A percentile compares a stretch with the other conserved stretches of the same genome.
These are phyloP conservation scores for Drosophila neotestacea DNA, from an alignment of 2,888 invertebrate species.

Conservation along the genomic window DNA sequence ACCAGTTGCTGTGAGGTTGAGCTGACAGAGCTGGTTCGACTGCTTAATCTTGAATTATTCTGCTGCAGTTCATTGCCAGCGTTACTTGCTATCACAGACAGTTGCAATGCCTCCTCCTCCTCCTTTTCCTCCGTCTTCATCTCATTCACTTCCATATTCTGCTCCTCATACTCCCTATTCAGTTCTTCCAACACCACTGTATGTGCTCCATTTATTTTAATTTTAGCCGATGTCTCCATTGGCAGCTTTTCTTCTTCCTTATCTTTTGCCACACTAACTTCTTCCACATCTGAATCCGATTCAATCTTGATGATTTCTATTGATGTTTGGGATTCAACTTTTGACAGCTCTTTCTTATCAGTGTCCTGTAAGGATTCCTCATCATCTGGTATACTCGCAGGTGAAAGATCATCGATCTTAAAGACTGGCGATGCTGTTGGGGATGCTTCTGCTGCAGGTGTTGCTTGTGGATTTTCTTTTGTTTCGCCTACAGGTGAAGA, in stretches of 20 bases:
- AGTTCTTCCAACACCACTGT: conserved; percentile 2
- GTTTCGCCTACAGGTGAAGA: background rate
- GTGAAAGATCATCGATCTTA: conserved; percentile 42
- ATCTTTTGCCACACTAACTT: background rate
- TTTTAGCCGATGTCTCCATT: conserved; percentile 13
- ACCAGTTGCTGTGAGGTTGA: conserved; percentile 83
- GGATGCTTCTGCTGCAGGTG: conserved; percentile 1
- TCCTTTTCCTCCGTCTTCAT: conserved; percentile 9
- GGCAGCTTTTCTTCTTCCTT: conserved; percentile 10
- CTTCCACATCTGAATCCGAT: conserved; percentile 37
- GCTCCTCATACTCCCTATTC: background rate
- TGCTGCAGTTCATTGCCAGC: conserved; percentile 18
- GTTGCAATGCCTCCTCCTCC: conserved; percentile 25
- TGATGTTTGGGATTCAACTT: conserved; percentile 13
- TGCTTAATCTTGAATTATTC: conserved; percentile 27
- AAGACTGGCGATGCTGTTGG: conserved; percentile 20
- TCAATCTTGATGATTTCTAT: conserved; percentile 53
- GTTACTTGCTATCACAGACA: conserved; percentile 58
- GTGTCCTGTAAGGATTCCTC: conserved; percentile 38
- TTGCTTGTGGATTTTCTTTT: background rate
- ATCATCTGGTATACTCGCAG: conserved; percentile 40
- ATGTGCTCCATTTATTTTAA: conserved; percentile 52
- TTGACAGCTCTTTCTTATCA: conserved; percentile 12
- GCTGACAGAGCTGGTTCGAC: conserved; percentile 70
- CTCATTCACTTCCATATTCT: conserved; percentile 1